These are phyloP conservation scores for Pomatostomus ruficeps DNA, from an alignment of 2,113 vertebrate genomes.

Conservation along the genomic window DNA sequence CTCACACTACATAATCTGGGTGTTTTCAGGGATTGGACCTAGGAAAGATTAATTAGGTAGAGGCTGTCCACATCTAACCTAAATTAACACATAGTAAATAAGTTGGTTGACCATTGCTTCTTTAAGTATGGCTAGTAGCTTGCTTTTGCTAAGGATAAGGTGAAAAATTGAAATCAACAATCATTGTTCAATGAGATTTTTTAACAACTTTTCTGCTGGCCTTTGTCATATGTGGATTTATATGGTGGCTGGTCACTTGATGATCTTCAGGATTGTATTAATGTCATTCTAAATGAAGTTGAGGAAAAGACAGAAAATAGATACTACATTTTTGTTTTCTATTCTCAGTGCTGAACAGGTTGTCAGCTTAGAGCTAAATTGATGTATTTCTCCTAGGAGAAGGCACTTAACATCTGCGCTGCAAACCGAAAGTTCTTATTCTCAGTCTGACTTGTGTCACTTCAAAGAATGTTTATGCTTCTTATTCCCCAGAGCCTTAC, in stretches of 20 bases:
- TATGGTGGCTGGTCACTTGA: not conserved
- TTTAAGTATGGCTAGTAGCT: not conserved
- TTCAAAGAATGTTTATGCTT: not conserved
- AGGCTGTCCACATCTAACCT: not conserved
- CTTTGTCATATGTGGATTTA: not conserved
- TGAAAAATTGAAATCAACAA: not conserved
- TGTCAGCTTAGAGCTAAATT: not conserved
- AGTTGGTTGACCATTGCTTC: not conserved
- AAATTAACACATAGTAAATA: not conserved
- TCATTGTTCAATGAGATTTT: not conserved
- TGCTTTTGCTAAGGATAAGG: not conserved
- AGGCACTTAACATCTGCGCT: not conserved
- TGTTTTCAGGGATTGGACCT: not conserved
- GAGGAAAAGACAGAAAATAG: not conserved
- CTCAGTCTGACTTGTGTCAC: not conserved
- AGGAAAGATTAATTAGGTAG: not conserved
- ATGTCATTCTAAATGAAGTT: not conserved
- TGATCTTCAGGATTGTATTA: not conserved
- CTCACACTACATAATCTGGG: not conserved
- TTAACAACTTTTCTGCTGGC: not conserved
- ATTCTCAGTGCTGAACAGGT: not conserved
- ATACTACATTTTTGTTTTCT: not conserved
- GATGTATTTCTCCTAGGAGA: not conserved
- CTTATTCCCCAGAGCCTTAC: constrained; percentile 83
- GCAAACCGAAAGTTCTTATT: not conserved